These are phyloP conservation scores for Esox lucius DNA, from an alignment of 2,797 vertebrate genomes.

Conservation along the genomic window DNA sequence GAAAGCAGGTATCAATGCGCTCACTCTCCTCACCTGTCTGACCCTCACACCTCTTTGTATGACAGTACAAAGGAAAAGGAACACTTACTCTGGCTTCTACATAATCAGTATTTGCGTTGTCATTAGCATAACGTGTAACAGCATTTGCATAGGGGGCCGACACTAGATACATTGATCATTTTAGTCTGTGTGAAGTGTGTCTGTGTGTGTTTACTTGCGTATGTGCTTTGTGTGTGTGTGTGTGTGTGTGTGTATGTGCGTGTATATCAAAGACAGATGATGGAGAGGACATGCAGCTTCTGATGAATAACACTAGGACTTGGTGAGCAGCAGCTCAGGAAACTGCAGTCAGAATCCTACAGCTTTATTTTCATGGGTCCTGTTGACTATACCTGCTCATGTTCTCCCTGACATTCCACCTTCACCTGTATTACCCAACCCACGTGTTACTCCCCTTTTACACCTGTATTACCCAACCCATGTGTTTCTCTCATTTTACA, in stretches of 20 bases:
- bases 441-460: not conserved
- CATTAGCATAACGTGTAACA: constrained; percentile 49
- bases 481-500: too few species aligned
- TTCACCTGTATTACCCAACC: not conserved
- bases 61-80: constrained; percentile 12
- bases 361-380: not conserved
- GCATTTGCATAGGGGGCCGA: constrained; percentile 46
- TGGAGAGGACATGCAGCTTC: constrained; percentile 51
- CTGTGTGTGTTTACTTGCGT: not conserved
- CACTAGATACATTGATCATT: constrained; percentile 56
- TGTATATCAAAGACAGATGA: constrained; percentile 56
- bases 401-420: not conserved
- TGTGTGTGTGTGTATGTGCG: constrained; percentile 17
- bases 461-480: not conserved
- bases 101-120: constrained; percentile 45
- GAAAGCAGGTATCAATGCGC: not conserved
- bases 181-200: constrained; percentile 58
- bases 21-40: not conserved
- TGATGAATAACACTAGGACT: constrained; percentile 45
- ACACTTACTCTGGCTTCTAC: constrained; percentile 30
- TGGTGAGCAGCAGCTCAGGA: constrained; percentile 35
- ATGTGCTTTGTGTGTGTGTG: not conserved
- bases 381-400: not conserved
- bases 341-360: constrained; percentile 29
- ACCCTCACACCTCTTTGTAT: constrained; percentile 2